phyloP scores from a whole-genome alignment of 2,888 invertebrate genomes.

The Philhelius pedissequus region DNA sequence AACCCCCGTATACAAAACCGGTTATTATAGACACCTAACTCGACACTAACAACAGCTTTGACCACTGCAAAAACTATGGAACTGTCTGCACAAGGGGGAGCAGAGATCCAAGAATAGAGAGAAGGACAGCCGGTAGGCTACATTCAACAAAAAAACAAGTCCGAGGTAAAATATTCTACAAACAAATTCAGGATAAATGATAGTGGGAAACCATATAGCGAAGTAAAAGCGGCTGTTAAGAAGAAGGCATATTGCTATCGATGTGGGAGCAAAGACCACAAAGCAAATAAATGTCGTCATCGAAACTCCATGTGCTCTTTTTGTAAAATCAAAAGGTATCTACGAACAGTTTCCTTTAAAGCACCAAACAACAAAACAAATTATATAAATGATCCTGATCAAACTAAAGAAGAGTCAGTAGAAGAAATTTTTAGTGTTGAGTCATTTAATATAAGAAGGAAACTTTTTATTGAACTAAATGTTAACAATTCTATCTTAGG shows the following conservation, averaged over 20 bases:
- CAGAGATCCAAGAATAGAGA: slow-evolving; percentile 17
- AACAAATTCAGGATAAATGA: not conserved
- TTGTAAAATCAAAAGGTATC: slow-evolving; percentile 11
- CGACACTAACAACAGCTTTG: slow-evolving; percentile 7
- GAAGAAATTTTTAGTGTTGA: slow-evolving; percentile 21
- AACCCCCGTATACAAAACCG: slow-evolving; percentile 12
- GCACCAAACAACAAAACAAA: not conserved
- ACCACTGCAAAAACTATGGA: slow-evolving; percentile 30
- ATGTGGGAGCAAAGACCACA: slow-evolving; percentile 3
- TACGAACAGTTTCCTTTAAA: slow-evolving; percentile 4
- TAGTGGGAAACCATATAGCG: not conserved
- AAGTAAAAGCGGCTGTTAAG: not conserved
- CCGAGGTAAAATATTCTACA: slow-evolving; percentile 1
- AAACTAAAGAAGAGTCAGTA: slow-evolving; percentile 3
- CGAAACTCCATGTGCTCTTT: not conserved
- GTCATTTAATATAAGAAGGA: not conserved
- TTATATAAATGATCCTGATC: slow-evolving; percentile 10
- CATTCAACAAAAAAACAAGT: slow-evolving; percentile 15
- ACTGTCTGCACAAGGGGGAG: slow-evolving; percentile 11
- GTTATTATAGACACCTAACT: not conserved
- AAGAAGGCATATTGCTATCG: slow-evolving; percentile 22
- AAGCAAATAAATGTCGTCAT: slow-evolving; percentile 11
- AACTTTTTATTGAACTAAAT: slow-evolving; percentile 25
- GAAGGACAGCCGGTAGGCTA: slow-evolving; percentile 1
- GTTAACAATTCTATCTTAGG: not conserved